These are phyloP conservation scores for Microcebus lehilahytsara DNA, from an alignment of 2,113 vertebrate species.

Conservation along the genomic window DNA sequence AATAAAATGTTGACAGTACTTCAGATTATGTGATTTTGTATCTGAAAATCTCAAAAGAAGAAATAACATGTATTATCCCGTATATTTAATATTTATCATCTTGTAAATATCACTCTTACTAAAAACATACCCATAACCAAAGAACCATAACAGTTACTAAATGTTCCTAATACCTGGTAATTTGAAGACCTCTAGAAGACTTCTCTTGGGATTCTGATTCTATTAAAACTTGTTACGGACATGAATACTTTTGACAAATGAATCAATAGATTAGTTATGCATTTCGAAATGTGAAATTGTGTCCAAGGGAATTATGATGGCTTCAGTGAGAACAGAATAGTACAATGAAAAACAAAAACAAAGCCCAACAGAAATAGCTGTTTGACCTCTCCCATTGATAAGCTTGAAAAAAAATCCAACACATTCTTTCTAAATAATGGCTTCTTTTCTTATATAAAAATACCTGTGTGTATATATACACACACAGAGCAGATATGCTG, in stretches of 20 bases:
- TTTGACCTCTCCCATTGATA: background rate
- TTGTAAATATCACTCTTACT: background rate
- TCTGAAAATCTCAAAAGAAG: background rate
- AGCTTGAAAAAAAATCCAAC: background rate
- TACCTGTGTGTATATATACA: background rate
- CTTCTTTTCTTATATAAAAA: background rate
- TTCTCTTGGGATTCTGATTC: background rate
- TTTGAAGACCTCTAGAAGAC: background rate
- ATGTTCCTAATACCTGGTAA: background rate
- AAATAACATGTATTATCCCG: background rate
- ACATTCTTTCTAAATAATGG: background rate
- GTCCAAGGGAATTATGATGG: background rate
- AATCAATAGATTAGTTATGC: too few species aligned
- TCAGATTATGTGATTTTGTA: background rate
- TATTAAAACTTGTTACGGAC: background rate
- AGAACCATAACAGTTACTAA: background rate
- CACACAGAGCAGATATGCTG: background rate
- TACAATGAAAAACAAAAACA: background rate
- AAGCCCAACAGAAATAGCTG: background rate
- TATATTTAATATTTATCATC: too few species aligned
- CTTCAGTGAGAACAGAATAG: background rate
- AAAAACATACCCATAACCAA: background rate
- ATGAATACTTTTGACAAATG: background rate
- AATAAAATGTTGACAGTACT: background rate
- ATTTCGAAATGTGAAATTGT: background rate